Base-by-base conservation (phyloP, 2,888 invertebrate genomes). In the Spilarctia lutea region DNA sequence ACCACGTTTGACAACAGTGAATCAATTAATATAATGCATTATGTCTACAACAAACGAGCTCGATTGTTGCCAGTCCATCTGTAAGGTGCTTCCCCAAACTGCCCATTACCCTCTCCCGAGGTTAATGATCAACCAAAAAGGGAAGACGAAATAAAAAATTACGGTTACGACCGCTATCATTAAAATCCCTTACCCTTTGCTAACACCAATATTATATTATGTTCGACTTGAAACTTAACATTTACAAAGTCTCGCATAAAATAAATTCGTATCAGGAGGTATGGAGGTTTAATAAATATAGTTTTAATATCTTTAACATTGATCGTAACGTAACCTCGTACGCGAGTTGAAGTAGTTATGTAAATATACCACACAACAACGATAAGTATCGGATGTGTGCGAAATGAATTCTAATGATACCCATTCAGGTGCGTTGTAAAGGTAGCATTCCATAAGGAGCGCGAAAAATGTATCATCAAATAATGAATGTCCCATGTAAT, bases 401-500 rank as follows among this genome's bases (percentile, higher is more conserved):
- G 88, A 85, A 88, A 87, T 89, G 89, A 90, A 90, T 91, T 89
- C 86, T 90, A 88, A 90, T 90, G 88, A 85, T 79, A 80, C 79
- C 80, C 83, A 86, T 86, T 87, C 79, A 80, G 79, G 82, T 82
- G 75, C 82, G 76, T 76, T 79, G 77, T 80, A 85, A 77, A 81
- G 81, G 83, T 86, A 85, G 82, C 82, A 87, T 88, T 86, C 87
- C 79, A 80, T 82, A 82, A 86, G 85, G 85, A 84, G 79, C 85
- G 84, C 80, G 81, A 81, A 86, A 88, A 89, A 88, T 86, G 85
- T 86, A 85, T 83, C 82, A 87, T 89, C 88, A 86, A 91, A 92
- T 93, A 92, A 88, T 83, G 86, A 87, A 87, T 86, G 87, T 90
- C 86, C 89, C 87, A 75, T 80, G 88, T 90, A 91, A 91, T 91